phyloP scores from a whole-genome alignment of 1,140 invertebrate species.

The Cyclargus thomasi region DNA sequence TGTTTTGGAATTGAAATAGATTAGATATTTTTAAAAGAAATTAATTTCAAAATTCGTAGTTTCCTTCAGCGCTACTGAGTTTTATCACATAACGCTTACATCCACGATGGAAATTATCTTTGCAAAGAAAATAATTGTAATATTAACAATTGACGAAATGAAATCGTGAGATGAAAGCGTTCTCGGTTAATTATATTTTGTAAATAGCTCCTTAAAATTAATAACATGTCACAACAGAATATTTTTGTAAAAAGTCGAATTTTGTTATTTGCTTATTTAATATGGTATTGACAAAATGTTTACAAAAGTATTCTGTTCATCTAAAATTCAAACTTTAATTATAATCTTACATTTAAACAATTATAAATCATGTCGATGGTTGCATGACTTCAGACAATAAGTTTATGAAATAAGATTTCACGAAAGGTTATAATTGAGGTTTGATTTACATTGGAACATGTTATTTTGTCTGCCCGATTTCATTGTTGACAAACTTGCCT shows the following conservation, averaged over 20 bases:
- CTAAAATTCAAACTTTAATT: neutral
- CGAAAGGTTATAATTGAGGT: neutral
- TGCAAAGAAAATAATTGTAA: too few species aligned
- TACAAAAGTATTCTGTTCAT: neutral
- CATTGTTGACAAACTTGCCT: slow-evolving; percentile 75
- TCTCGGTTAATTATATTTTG: too few species aligned
- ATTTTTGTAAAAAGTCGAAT: too few species aligned
- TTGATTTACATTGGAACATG: neutral
- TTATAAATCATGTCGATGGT: neutral
- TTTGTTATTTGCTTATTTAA: too few species aligned
- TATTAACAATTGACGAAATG: too few species aligned
- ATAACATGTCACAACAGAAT: too few species aligned
- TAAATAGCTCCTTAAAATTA: too few species aligned
- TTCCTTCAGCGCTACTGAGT: too few species aligned
- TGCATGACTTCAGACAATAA: neutral
- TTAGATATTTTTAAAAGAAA: neutral
- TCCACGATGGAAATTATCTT: too few species aligned
- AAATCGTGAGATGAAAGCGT: too few species aligned
- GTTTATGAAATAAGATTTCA: neutral
- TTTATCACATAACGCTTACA: too few species aligned
- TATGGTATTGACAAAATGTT: neutral
- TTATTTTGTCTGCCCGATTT: slow-evolving; percentile 4
- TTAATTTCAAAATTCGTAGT: neutral
- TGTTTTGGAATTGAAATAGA: neutral
- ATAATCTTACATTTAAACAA: neutral